Conservation (phyloP, 2,888 invertebrate species). For the Amiota minor region DNA sequence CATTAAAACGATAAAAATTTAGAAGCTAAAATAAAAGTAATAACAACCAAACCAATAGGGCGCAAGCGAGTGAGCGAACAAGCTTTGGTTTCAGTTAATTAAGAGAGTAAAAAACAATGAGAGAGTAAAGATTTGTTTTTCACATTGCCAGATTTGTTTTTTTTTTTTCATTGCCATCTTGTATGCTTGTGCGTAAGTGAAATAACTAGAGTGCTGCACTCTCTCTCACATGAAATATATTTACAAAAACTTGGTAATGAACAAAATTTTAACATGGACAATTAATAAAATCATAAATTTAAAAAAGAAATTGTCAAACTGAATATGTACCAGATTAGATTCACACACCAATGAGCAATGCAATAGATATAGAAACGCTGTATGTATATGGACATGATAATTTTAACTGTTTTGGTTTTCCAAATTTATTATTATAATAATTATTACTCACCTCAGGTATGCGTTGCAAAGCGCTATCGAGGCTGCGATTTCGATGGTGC, state of each 20-base stretch:
- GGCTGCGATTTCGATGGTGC: slow-evolving; percentile 90
- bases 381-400: neutral
- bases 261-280: neutral
- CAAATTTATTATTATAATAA: neutral
- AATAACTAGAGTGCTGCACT: neutral
- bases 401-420: neutral
- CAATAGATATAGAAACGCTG: neutral
- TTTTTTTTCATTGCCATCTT: neutral
- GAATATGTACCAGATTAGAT: neutral
- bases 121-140: neutral
- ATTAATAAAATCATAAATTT: neutral
- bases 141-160: too few relatives aligned
- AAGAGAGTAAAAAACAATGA: neutral
- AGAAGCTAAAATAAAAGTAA: slow-evolving; percentile 7
- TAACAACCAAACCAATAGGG: neutral
- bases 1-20: slow-evolving; percentile 6
- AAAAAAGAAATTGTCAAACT: neutral
- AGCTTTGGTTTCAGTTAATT: neutral
- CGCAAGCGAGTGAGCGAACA: slow-evolving; percentile 1
- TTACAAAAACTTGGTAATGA: neutral
- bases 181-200: slow-evolving; percentile 4
- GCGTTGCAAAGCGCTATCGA: slow-evolving; percentile 91
- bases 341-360: neutral
- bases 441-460: slow-evolving; percentile 82
- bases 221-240: neutral